phyloP scores from a whole-genome alignment of 2,888 invertebrate species.

The Tenthredo scrophulariae region DNA sequence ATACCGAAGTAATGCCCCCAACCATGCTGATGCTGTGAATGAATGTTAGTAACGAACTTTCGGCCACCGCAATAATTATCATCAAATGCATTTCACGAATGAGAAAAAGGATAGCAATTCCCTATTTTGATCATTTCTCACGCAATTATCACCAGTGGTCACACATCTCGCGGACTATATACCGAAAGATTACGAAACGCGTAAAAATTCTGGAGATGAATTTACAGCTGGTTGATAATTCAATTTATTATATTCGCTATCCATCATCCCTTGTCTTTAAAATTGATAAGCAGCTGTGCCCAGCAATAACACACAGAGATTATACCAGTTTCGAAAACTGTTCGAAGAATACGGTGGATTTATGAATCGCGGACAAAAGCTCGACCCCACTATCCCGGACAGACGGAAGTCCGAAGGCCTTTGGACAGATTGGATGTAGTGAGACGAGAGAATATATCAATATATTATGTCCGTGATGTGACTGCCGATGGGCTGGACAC shows the following conservation, averaged over 20 bases:
- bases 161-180: background rate
- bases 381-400: background rate
- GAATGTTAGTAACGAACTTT: background rate
- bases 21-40: background rate
- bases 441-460: conserved; percentile 34
- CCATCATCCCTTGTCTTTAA: background rate
- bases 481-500: conserved; percentile 20
- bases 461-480: conserved; percentile 29
- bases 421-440: conserved; percentile 30
- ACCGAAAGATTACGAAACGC: background rate
- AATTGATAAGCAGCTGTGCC: conserved; percentile 1
- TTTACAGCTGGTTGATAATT: background rate
- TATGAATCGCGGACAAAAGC: background rate
- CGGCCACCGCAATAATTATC: background rate
- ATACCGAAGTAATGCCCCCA: background rate
- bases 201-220: background rate
- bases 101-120: background rate
- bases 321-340: background rate
- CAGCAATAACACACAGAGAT: background rate
- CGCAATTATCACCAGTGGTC: too few relatives aligned
- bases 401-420: conserved; percentile 14
- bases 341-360: background rate
- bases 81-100: background rate
- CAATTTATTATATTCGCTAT: background rate
- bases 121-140: too few relatives aligned